Evolutionary conservation across 2,888 invertebrate genomes (phyloP), one percentile per base, ranked within the genome.

Genomic region (Leucoptera coffeella): DNA sequence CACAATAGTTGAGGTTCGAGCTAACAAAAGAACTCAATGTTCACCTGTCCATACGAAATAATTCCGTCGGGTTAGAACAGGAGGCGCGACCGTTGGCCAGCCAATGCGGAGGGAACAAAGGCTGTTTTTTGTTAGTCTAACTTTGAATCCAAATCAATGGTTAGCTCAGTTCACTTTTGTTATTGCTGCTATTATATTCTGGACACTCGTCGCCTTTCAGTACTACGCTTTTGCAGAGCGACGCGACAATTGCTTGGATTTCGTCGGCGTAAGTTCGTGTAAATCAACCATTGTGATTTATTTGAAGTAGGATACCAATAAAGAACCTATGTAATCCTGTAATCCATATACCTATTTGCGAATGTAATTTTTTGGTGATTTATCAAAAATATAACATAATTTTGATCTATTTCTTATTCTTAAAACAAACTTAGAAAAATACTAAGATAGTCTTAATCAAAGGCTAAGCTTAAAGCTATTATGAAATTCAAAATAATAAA

Each of bases 111-210:
- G 46, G 46, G 46, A 46, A 47, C 58, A 67, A 62, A 57, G 45
- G 56, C 43, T 40, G 41, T 57, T 47, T 41, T 49, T 59, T 59
- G 64, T 61, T 54, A 12, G 11, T 14, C 49, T 49, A 43, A 52
- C 56, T 47, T 49, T 45, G 53, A 64, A 59, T 56, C 55, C 54
- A 60, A 67, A 67, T 67, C 67, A 65, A 65, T 65, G 67, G 67
- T 62, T 50, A 60, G 57, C 47, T 41, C 52, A 43, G 48, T 51
- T 60, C 55, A 62, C 61, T 64, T 65, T 61, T 65, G 57, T 62
- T 59, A 59, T 60, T 54, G 56, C 54, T 45, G 43, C 59, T 43
- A 58, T 59, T 59, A 60, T 56, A 47, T 50, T 47, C 49, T 43
- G 47, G 42, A 42, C 48, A 42, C 33, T 41, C 38, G 44, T 39